Percentiles rank a stretch among this genome's conserved stretches.
phyloP scores from a whole-genome alignment of 2,113 vertebrate species.

The Butastur rufipennis region DNA sequence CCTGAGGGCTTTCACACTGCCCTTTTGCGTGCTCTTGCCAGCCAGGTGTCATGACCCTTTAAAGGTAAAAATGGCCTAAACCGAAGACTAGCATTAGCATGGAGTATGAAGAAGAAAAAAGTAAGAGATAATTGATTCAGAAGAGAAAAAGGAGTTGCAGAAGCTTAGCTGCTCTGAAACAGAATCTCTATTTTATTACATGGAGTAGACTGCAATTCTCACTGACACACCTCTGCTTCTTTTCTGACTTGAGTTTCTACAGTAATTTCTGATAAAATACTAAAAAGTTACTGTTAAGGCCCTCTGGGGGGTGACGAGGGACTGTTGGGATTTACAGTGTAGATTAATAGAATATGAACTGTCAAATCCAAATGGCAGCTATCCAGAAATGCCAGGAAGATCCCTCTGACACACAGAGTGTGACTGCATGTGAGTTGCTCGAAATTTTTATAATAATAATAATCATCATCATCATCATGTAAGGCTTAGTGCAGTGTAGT shows the following conservation, averaged over 20 bases:
- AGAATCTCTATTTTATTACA: background rate
- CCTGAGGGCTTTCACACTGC: background rate
- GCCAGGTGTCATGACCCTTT: background rate
- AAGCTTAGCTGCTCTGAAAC: background rate
- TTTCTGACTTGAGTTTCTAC: background rate
- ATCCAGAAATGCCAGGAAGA: background rate
- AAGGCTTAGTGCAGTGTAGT: background rate
- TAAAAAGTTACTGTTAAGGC: background rate
- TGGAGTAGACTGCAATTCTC: background rate
- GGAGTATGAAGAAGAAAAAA: background rate
- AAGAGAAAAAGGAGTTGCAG: background rate
- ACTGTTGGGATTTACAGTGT: background rate
- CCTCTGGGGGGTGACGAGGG: background rate
- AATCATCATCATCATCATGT: too few species aligned
- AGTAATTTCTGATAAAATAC: background rate
- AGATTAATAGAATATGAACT: slow-evolving; percentile 21
- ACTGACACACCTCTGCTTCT: background rate
- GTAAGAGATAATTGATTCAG: background rate
- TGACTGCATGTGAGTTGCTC: background rate
- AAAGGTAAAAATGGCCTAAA: background rate
- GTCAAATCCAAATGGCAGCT: background rate
- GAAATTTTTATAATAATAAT: background rate
- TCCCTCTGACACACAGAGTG: background rate
- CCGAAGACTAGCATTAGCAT: background rate
- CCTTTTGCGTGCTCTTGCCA: background rate